Evolutionary conservation across 2,888 invertebrate genomes (phyloP), one percentile per base, ranked within the genome.

Genomic region (Meghimatium bilineatum): DNA sequence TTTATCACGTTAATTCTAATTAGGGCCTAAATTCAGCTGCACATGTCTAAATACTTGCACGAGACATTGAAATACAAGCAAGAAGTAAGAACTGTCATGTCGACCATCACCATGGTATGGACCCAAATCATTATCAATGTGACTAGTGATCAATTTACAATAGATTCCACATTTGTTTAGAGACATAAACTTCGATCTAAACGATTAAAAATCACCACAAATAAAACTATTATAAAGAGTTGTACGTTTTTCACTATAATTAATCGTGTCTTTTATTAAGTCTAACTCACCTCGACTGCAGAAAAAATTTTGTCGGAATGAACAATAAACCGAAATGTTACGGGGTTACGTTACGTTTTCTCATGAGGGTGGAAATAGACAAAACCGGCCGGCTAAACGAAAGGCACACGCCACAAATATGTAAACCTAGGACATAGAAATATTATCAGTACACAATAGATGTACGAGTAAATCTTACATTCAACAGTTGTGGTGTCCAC

Each of bases 401-500:
- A 17, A 49, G 17, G 29, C 74, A 1, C 8, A n/a, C 32, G 52
- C 26, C 44, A 72, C 72, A 52, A 0, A 23, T 32, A 52, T 32
- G 23, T 32, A 52, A 52, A 60, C 36, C 14, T 77, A 36, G 12
- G 36, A 26, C 1, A 26, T 14, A 52, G 20, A 34, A 32, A 56
- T 76, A 34, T 77, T 36, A 38, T 38, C n/a, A 63, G 63, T 36
- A 63, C 20, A n/a, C 36, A 17, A 32, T 8, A 77, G 20, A 63
- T 6, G 38, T 26, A 77, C 74, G 20, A 32, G 17, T n/a, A 74
- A 56, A 20, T 6, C 77, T 77, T 77, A 77, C 77, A 63, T 77
- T 44, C n/a, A 49, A 38, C n/a, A 77, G 63, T n/a, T 32, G 44
- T 52, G 20, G 52, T 29, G 69, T 49, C 69, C 80, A 36, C 14